Evolutionary conservation across 2,113 vertebrate species (phyloP).

Genomic region (Eublepharis macularius): DNA sequence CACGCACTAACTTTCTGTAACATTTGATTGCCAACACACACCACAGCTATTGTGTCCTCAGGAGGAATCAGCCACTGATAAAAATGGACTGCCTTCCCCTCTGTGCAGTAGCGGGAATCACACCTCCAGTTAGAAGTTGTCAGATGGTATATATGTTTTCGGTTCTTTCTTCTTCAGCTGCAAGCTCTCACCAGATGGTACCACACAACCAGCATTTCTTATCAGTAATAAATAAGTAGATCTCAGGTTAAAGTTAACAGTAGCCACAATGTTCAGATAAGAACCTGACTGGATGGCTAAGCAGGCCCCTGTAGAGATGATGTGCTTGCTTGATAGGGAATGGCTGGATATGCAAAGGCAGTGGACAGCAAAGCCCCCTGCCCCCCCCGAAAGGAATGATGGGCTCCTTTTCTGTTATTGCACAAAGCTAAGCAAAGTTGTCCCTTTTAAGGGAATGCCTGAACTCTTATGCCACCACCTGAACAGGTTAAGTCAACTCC

Average conservation of each 20-base stretch:
- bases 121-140: slow-evolving; percentile 25
- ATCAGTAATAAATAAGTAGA: slow-evolving; percentile 31
- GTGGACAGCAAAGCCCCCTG: too few relatives aligned
- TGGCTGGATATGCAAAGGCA: neutral
- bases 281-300: neutral
- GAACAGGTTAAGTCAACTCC: neutral
- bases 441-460: neutral
- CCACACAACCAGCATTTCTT: slow-evolving; percentile 21
- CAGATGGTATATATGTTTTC: neutral
- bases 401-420: neutral
- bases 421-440: neutral
- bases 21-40: slow-evolving; percentile 14
- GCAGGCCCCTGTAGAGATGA: neutral
- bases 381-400: neutral
- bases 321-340: neutral
- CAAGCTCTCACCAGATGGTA: slow-evolving; percentile 1
- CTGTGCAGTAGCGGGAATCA: slow-evolving; percentile 19
- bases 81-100: slow-evolving; percentile 19
- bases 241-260: slow-evolving; percentile 21
- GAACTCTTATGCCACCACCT: neutral
- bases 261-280: neutral
- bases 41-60: neutral
- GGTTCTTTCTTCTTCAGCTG: slow-evolving; percentile 25
- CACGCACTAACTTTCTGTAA: slow-evolving; percentile 37
- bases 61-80: slow-evolving; percentile 11